These are phyloP conservation scores for Antheraea assamensis DNA, from an alignment of 2,888 invertebrate species.

Conservation along the genomic window DNA sequence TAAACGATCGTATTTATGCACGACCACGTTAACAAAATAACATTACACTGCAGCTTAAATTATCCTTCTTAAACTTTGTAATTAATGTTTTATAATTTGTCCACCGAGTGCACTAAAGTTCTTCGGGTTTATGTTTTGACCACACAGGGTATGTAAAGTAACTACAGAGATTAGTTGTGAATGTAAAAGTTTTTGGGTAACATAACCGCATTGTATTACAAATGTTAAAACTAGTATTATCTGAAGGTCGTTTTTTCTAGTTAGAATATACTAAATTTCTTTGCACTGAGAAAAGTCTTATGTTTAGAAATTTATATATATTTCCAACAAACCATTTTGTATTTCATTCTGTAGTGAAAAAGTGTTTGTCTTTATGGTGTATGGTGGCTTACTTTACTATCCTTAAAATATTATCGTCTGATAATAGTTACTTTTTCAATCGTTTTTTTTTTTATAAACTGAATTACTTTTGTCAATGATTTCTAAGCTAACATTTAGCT, in stretches of 20 bases:
- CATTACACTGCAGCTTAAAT: constrained; percentile 62
- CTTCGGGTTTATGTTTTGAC: constrained; percentile 51
- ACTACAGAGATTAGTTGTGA: constrained; percentile 31
- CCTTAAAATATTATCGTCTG: not conserved
- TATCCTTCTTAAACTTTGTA: constrained; percentile 62
- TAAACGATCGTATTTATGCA: constrained; percentile 63
- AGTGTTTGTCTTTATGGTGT: not conserved
- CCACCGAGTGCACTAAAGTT: constrained; percentile 57
- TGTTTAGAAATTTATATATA: not conserved
- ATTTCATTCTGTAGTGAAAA: not conserved
- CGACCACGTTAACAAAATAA: constrained; percentile 62
- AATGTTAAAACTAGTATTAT: constrained; percentile 18
- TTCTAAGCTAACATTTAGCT: no score
- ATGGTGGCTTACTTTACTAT: not conserved
- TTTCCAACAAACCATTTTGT: not conserved
- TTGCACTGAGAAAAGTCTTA: not conserved
- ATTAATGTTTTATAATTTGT: constrained; percentile 69
- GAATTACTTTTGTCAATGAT: no score
- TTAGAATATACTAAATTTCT: not conserved
- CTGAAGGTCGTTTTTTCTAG: not conserved
- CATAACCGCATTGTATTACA: not conserved
- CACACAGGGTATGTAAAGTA: constrained; percentile 37
- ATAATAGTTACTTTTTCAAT: not conserved
- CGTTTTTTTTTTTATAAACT: no score
- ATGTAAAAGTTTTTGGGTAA: constrained; percentile 12